These are phyloP conservation scores for Acipenser transmontanus DNA, from an alignment of 2,797 vertebrate species.

Conservation along the genomic window DNA sequence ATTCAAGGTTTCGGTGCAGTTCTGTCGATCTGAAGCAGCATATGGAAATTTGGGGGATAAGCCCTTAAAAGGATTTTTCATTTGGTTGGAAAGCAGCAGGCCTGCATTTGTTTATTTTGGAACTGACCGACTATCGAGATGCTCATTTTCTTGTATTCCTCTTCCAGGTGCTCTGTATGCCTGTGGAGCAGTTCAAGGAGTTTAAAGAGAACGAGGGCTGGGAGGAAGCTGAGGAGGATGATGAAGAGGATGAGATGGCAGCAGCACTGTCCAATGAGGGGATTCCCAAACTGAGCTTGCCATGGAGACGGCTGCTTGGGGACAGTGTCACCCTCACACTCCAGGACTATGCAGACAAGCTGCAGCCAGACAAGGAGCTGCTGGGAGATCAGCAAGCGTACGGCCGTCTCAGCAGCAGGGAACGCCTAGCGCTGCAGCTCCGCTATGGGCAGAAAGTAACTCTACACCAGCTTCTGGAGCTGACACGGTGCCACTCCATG, in stretches of 20 bases:
- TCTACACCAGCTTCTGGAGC: constrained; percentile 63
- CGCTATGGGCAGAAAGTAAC: constrained; percentile 83
- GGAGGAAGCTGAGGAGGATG: constrained; percentile 60
- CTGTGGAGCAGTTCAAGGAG: constrained; percentile 69
- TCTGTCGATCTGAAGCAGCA: no score
- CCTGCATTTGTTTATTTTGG: not conserved
- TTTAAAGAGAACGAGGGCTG: constrained; percentile 73
- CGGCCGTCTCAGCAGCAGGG: constrained; percentile 53
- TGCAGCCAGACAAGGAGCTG: constrained; percentile 55
- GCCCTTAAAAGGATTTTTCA: no score
- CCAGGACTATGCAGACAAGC: constrained; percentile 48
- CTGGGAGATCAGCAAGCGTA: constrained; percentile 48
- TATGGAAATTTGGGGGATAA: no score
- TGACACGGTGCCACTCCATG: constrained; percentile 37
- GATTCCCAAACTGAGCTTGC: constrained; percentile 53
- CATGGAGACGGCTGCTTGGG: constrained; percentile 69
- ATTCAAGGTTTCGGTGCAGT: no score
- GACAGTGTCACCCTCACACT: constrained; percentile 60
- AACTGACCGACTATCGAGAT: not conserved
- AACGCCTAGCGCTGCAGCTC: constrained; percentile 76
- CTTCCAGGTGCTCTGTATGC: constrained; percentile 79
- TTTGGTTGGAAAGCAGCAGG: no score
- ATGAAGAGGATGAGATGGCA: constrained; percentile 47
- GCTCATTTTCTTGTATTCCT: constrained; percentile 13
- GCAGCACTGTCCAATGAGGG: constrained; percentile 54